These are phyloP conservation scores for Amniataba percoides DNA, from an alignment of 2,797 vertebrate species.

Conservation along the genomic window DNA sequence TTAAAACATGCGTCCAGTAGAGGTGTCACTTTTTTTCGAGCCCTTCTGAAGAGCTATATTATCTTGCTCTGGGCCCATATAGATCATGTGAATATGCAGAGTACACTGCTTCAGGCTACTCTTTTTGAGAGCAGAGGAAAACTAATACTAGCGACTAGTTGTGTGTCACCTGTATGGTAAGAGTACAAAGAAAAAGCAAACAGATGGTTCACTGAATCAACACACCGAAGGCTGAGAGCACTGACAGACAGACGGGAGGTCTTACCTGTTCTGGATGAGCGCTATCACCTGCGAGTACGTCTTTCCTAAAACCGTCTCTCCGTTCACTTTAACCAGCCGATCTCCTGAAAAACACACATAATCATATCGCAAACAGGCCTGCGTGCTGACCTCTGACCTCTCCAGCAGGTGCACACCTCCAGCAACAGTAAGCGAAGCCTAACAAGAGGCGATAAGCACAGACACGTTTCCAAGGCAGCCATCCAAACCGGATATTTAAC, in stretches of 20 bases:
- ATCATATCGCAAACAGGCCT: background rate
- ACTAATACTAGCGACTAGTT: background rate
- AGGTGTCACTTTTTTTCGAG: background rate
- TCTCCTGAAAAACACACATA: slow-evolving; percentile 86
- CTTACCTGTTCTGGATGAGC: slow-evolving; percentile 98
- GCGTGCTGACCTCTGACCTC: background rate
- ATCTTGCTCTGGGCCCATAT: background rate
- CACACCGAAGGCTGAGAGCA: background rate
- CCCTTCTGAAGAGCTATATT: background rate
- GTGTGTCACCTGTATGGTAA: background rate
- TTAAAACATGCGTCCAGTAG: background rate
- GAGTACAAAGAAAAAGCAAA: slow-evolving; percentile 33
- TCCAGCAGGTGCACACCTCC: background rate
- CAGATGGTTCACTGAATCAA: slow-evolving; percentile 18
- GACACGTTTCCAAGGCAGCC: background rate
- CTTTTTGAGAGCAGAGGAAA: slow-evolving; percentile 25
- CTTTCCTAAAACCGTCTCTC: slow-evolving; percentile 95
- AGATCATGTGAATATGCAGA: background rate
- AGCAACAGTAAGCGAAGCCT: background rate
- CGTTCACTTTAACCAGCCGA: slow-evolving; percentile 96
- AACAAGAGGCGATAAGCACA: background rate
- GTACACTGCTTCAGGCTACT: slow-evolving; percentile 39
- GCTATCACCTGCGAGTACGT: slow-evolving; percentile 98
- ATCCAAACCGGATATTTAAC: slow-evolving; percentile 11
- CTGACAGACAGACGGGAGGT: background rate